These are phyloP conservation scores for Xenopus petersii DNA, from an alignment of 2,797 vertebrate genomes.

Conservation along the genomic window DNA sequence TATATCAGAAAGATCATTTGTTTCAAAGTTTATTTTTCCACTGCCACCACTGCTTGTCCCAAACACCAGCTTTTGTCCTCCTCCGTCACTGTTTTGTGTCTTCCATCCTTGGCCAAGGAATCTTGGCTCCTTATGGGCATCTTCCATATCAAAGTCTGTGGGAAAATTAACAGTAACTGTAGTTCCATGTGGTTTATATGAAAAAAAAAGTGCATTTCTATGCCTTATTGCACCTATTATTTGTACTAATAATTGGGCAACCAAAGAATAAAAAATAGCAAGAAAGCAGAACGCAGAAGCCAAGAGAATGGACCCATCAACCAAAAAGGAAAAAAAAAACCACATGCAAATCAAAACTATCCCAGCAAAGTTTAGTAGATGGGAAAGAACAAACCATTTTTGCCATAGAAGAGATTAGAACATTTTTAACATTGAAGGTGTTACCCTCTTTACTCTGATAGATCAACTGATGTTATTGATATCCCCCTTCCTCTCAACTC, in stretches of 20 bases:
- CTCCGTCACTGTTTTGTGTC: slow-evolving; percentile 36
- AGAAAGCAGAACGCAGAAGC: too few relatives aligned
- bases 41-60: slow-evolving; percentile 18
- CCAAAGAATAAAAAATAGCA: too few relatives aligned
- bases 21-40: slow-evolving; percentile 9
- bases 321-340: background rate
- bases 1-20: background rate
- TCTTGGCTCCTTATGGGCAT: slow-evolving; percentile 26
- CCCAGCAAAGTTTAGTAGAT: background rate
- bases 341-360: slow-evolving; percentile 1
- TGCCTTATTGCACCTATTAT: background rate
- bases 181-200: slow-evolving; percentile 24
- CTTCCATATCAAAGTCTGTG: slow-evolving; percentile 40
- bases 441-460: too few relatives aligned
- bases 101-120: slow-evolving; percentile 40
- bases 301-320: too few relatives aligned
- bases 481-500: too few relatives aligned
- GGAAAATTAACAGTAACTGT: slow-evolving; percentile 48
- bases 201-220: background rate
- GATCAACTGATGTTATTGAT: too few relatives aligned
- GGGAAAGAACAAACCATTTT: too few relatives aligned
- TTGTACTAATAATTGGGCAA: background rate
- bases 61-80: slow-evolving; percentile 37
- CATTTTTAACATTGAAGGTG: too few relatives aligned
- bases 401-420: too few relatives aligned